Evolutionary conservation across 2,888 invertebrate genomes (phyloP).

Genomic region (Hydroisotoma schaefferi): DNA sequence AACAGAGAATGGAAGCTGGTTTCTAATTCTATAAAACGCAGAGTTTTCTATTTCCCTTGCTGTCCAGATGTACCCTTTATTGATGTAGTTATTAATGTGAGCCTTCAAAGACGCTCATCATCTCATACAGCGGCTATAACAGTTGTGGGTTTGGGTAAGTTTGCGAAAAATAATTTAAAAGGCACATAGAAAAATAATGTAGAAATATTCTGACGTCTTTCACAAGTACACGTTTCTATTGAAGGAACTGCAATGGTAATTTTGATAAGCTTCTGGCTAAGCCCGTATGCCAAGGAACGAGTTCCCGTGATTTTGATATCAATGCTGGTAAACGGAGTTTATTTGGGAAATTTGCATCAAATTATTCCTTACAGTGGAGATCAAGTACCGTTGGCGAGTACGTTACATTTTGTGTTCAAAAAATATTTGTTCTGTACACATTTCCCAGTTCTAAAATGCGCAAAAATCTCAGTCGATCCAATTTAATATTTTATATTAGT

Average conservation of each 20-base stretch:
- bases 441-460: not conserved
- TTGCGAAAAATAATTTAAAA: not conserved
- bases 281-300: constrained; percentile 29
- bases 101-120: constrained; percentile 15
- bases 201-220: no score
- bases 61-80: constrained; percentile 11
- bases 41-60: not conserved
- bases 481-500: constrained; percentile 20
- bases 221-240: not conserved
- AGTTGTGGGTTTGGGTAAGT: constrained; percentile 22
- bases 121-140: constrained; percentile 26
- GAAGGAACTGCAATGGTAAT: constrained; percentile 26
- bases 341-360: constrained; percentile 20
- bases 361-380: constrained; percentile 27
- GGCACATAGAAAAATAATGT: not conserved
- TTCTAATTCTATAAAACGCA: constrained; percentile 1
- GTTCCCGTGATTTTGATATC: constrained; percentile 20
- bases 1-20: constrained; percentile 26
- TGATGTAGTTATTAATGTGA: constrained; percentile 19
- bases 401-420: not conserved
- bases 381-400: constrained; percentile 26
- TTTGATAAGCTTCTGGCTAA: constrained; percentile 33
- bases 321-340: constrained; percentile 23
- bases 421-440: not conserved
- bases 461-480: not conserved